phyloP scores from a whole-genome alignment of 2,113 vertebrate species.

The Ophthalmolycus amberensis region DNA sequence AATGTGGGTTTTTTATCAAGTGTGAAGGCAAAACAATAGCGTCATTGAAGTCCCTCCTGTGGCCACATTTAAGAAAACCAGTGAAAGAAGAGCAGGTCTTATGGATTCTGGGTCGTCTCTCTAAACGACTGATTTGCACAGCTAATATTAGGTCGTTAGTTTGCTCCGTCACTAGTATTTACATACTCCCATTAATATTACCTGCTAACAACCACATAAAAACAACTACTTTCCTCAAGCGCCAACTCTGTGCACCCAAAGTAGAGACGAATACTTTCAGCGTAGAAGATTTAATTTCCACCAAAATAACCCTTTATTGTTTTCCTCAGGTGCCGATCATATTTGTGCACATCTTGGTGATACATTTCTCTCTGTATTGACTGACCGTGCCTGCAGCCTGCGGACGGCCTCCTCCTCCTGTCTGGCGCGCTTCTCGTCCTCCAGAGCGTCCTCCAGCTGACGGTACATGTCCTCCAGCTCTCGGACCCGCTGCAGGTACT shows the following conservation, averaged over 20 bases:
- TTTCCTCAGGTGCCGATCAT: not conserved
- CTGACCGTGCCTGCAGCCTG: conserved; percentile 92
- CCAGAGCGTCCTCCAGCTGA: conserved; percentile 91
- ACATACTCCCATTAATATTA: too few relatives aligned
- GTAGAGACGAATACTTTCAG: not conserved
- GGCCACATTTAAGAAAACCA: not conserved
- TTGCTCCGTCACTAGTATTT: not conserved
- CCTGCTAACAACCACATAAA: not conserved
- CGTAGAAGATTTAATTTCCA: not conserved
- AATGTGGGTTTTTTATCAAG: not conserved
- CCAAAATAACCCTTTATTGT: not conserved
- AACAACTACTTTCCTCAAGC: not conserved
- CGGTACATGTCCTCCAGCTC: conserved; percentile 96
- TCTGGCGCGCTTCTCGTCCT: conserved; percentile 91
- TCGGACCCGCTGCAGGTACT: conserved; percentile 91
- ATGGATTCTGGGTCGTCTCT: not conserved
- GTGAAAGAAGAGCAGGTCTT: not conserved
- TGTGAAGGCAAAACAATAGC: not conserved
- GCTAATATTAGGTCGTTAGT: not conserved
- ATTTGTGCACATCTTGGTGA: not conserved
- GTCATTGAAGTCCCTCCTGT: not conserved
- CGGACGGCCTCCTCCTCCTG: conserved; percentile 94
- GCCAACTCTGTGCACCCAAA: not conserved
- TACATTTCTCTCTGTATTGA: not conserved
- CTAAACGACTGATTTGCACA: not conserved